phyloP scores from a whole-genome alignment of 2,113 vertebrate genomes.

The Neopipo cinnamomea region DNA sequence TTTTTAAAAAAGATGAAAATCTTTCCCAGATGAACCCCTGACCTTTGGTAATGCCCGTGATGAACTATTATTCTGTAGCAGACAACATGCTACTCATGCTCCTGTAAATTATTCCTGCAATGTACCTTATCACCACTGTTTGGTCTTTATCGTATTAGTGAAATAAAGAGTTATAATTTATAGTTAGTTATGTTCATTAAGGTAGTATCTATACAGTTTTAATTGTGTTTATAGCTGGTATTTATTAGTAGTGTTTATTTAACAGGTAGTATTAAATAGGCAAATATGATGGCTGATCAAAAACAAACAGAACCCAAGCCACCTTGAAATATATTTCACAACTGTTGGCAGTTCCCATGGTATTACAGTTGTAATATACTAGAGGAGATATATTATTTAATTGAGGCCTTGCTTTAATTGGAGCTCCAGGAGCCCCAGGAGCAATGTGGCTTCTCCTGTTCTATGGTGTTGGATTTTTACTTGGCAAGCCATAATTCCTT shows the following conservation, averaged over 20 bases:
- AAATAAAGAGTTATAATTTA: neutral
- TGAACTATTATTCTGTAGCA: neutral
- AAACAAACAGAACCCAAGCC: neutral
- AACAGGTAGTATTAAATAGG: neutral
- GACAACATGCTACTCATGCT: neutral
- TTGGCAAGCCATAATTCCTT: neutral
- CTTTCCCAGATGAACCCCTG: neutral
- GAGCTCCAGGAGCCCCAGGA: neutral
- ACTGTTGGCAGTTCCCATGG: neutral
- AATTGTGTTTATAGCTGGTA: neutral
- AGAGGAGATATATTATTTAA: neutral
- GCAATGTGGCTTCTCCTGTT: neutral
- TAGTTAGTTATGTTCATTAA: neutral
- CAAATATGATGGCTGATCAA: no score
- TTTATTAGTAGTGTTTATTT: neutral
- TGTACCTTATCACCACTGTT: neutral
- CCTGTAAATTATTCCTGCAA: neutral
- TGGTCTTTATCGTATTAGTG: neutral
- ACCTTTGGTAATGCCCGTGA: neutral
- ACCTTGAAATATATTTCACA: neutral
- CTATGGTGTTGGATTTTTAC: neutral
- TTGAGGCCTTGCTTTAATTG: neutral
- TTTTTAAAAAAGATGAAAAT: neutral
- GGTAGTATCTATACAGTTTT: neutral
- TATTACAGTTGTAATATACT: neutral